Evolutionary conservation across 2,113 vertebrate species (phyloP), one percentile per base, ranked within the genome.

Genomic region (Tetraodon nigroviridis): DNA sequence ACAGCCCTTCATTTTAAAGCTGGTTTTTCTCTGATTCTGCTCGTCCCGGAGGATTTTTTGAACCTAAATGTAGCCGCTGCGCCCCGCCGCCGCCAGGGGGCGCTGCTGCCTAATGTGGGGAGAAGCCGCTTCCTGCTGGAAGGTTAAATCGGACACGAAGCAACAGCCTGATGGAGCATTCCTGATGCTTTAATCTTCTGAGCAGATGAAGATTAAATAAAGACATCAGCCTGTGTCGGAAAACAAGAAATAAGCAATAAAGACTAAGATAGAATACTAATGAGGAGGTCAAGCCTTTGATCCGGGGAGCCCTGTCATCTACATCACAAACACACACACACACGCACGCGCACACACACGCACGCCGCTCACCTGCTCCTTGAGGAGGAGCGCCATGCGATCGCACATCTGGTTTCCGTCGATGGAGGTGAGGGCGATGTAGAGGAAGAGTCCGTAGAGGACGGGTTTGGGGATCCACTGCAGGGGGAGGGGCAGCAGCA

Each of bases 391-490:
- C 6, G 93, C 95, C 91, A 99, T 89, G 24, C 96, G 93, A 61
- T 96, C 93, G 8, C 94, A 97, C 86, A 98, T 95, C 90, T 98
- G 97, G 88, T 95, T 97, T 6, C 94, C 95, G 1, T 99, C 96
- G 0, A 98, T 94, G 86, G 97, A 99, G 71, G 97, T 99, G 67
- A 97, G 86, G 0, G 97, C 95, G 0, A 98, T 97, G 89, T 98
- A 97, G 75, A 99, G 94, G 85, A 99, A 99, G 64, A 98, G 94
- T 55, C 96, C 95, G 0, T 98, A 96, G 4, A 99, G 93, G 71
- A 99, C 97, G 0, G 97, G 96, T 69, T 97, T 98, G 20, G 95
- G 95, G 83, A 99, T 98, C 93, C 95, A 96, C 84, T 98, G 96
- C 44, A 98, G 92, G 0, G 97, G 97, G 42, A 96, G 86, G 0